Conservation (phyloP, 2,888 invertebrate genomes). For the Ophioninae sp. region DNA sequence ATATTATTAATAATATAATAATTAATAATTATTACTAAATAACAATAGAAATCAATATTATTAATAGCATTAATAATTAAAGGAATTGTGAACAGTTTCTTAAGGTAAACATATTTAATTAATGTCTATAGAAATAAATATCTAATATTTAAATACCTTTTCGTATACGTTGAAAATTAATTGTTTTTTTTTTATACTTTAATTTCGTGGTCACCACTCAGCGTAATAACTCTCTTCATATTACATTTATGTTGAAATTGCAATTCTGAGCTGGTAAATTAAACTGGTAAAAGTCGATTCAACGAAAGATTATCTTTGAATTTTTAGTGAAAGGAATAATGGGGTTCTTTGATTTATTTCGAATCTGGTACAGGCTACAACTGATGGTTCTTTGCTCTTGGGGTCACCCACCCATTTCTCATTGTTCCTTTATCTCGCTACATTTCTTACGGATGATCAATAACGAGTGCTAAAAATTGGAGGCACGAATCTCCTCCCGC, state of each 20-base stretch:
- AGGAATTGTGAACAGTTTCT: no score
- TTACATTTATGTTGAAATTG: not conserved
- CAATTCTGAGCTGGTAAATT: not conserved
- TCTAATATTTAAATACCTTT: no score
- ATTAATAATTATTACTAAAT: no score
- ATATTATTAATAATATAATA: no score
- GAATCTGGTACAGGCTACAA: not conserved
- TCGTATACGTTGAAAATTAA: no score
- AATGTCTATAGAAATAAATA: no score
- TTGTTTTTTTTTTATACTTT: no score
- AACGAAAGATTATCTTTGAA: not conserved
- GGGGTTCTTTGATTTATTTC: not conserved
- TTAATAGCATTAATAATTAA: no score
- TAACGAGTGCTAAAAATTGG: constrained; percentile 61
- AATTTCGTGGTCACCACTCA: no score
- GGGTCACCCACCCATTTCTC: constrained; percentile 24
- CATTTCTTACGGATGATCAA: constrained; percentile 58
- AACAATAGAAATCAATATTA: no score
- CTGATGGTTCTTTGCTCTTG: constrained; percentile 7
- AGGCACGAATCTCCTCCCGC: constrained; percentile 53
- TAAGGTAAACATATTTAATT: no score
- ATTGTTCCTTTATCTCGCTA: constrained; percentile 34
- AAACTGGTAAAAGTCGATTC: not conserved
- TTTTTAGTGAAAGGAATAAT: not conserved
- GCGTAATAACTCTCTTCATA: no score